A percentile compares a stretch with the other conserved stretches of the same genome.
phyloP scores from a whole-genome alignment of 2,113 vertebrate species.

The Ploceus nigricollis region DNA sequence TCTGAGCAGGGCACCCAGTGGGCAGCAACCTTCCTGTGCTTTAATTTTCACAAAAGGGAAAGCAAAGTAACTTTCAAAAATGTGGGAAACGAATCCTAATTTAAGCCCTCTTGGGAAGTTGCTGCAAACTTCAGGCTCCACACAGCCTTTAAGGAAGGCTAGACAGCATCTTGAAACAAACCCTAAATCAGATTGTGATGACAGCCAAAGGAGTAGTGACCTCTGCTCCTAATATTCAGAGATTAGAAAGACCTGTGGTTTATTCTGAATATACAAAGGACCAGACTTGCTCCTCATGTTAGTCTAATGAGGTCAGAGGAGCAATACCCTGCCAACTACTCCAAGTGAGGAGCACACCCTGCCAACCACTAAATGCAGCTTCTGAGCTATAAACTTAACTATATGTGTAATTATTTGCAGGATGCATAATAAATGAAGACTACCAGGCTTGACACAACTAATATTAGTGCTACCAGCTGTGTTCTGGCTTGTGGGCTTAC shows the following conservation, averaged over 20 bases:
- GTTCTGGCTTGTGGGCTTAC: constrained; percentile 20
- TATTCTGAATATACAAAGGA: neutral
- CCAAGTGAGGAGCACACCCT: neutral
- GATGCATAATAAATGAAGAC: neutral
- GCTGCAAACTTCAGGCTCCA: neutral
- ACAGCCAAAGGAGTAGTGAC: neutral
- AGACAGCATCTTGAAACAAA: neutral
- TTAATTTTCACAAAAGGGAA: neutral
- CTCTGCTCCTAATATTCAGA: neutral
- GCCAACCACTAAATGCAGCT: neutral
- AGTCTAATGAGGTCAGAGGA: neutral
- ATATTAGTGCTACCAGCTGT: constrained; percentile 1
- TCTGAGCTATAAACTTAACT: neutral
- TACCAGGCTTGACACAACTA: neutral
- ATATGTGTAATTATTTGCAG: neutral
- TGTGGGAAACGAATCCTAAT: neutral
- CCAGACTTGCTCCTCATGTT: neutral
- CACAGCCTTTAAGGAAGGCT: neutral
- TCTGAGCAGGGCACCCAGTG: neutral
- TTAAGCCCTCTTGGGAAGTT: neutral
- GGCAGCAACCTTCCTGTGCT: neutral
- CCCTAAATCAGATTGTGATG: neutral
- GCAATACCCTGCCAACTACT: neutral
- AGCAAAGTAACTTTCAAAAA: neutral
- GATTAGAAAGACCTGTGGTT: neutral